Percentiles rank a stretch among this genome's conserved stretches.
Conservation (phyloP, 2,797 vertebrate genomes). For the Cyprinella venusta region DNA sequence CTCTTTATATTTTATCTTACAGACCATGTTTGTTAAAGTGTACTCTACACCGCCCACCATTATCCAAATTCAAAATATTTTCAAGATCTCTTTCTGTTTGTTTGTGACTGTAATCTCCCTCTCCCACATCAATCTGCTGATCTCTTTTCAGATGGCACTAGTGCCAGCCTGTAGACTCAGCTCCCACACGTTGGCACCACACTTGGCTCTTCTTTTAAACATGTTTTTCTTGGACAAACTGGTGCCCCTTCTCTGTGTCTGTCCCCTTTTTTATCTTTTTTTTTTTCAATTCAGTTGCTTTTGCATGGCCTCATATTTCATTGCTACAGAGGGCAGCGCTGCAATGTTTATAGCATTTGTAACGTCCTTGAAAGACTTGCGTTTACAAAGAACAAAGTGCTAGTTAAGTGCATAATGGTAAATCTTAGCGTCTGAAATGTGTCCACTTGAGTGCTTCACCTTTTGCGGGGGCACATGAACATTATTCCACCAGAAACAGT, state of each 20-base stretch:
- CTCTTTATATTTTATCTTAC: background rate
- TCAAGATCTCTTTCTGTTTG: constrained; percentile 10
- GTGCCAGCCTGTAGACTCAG: constrained; percentile 4
- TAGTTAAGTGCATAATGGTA: no score
- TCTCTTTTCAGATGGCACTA: background rate
- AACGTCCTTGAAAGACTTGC: background rate
- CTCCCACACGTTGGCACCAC: constrained; percentile 10
- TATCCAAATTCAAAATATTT: constrained; percentile 13
- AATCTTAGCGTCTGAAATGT: no score
- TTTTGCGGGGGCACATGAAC: background rate
- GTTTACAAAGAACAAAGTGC: no score
- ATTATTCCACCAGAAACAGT: background rate
- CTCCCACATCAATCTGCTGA: constrained; percentile 30
- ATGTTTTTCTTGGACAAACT: constrained; percentile 15
- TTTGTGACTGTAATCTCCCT: constrained; percentile 16
- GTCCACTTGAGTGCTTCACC: no score
- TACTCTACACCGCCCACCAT: background rate
- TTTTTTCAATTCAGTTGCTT: background rate
- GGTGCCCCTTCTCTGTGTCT: background rate
- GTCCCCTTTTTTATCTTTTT: background rate
- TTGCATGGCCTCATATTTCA: constrained; percentile 4
- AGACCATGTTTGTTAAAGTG: constrained; percentile 8
- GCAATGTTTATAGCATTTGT: background rate
- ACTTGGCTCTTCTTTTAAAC: constrained; percentile 12
- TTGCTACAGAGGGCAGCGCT: background rate